Percentiles rank a stretch among this genome's conserved stretches.
phyloP scores from a whole-genome alignment of 2,113 vertebrate species.

The Coreoperca whiteheadi region DNA sequence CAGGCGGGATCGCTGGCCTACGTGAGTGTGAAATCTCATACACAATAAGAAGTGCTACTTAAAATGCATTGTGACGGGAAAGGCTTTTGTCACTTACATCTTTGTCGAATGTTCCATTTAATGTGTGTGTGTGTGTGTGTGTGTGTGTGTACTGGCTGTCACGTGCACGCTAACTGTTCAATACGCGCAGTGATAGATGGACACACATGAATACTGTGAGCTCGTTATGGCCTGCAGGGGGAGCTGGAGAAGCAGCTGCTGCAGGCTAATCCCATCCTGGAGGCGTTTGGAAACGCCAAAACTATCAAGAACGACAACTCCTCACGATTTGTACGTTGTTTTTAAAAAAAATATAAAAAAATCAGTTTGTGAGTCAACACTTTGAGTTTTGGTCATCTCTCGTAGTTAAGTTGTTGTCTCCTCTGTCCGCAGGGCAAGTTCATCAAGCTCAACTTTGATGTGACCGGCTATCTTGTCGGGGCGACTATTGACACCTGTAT shows the following conservation, averaged over 20 bases:
- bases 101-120: no score
- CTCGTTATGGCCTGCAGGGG: slow-evolving; percentile 80
- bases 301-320: slow-evolving; percentile 99
- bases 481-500: slow-evolving; percentile 99
- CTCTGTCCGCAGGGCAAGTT: slow-evolving; percentile 92
- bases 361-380: slow-evolving; percentile 63
- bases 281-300: slow-evolving; percentile 97
- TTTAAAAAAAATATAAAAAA: no score
- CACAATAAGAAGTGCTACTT: background rate
- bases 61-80: background rate
- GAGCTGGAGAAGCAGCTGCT: slow-evolving; percentile 97
- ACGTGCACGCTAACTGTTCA: background rate
- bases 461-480: slow-evolving; percentile 94
- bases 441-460: slow-evolving; percentile 97
- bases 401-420: background rate
- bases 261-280: slow-evolving; percentile 96
- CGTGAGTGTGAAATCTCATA: slow-evolving; percentile 79
- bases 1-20: slow-evolving; percentile 81
- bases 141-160: no score
- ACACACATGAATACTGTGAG: background rate
- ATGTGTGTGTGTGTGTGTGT: no score
- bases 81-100: background rate
- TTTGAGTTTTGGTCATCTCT: background rate
- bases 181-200: background rate
- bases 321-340: slow-evolving; percentile 89